Base-by-base conservation (phyloP, 2,888 invertebrate species). In the Villa cingulata region DNA sequence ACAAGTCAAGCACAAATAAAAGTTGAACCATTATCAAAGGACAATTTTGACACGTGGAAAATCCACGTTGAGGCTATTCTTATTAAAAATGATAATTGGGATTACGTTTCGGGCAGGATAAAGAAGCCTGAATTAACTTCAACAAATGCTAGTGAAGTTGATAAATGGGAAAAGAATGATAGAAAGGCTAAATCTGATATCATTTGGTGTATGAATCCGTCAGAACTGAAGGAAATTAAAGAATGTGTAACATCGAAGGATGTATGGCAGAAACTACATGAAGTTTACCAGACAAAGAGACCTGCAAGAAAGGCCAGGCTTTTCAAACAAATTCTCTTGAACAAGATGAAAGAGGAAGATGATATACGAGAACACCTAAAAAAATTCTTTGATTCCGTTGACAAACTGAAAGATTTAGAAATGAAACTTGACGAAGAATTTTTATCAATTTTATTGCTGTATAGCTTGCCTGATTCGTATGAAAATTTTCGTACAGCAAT, bases 261-360 rank as follows among this genome's bases (percentile, higher is more conserved):
- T 15, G 53, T 66, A 18, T 70, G 67, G 69, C 16, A 52, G 4
- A 66, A 58, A 48, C 53, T 70, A 18, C 49, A 63, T 42, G 29
- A 41, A 3, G 62, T 62, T 17, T 64, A 62, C 43, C 58, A 63
- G 51, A 66, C 64, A n/a, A 57, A 56, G 39, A 65, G 65, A 5
- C 65, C 65, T 1, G 64, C 65, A 1, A 51, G 62, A 36, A 68
- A 68, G 48, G 67, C 66, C 0, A 65, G 61, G 4, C 49, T 69
- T 6, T 48, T 70, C 15, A 69, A 70, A 43, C 55, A 59, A 36
- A 51, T 68, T 4, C 58, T 59, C 4, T 46, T 64, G 7, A 58
- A 58, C 10, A 58, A 58, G 32, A 65, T 68, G 64, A 37, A 45
- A 16, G 59, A 64, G 17, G 57, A 54, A 2, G 54, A 48, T 3